Base-by-base conservation (phyloP, 2,797 vertebrate species). In the Threskiornis aethiopicus region DNA sequence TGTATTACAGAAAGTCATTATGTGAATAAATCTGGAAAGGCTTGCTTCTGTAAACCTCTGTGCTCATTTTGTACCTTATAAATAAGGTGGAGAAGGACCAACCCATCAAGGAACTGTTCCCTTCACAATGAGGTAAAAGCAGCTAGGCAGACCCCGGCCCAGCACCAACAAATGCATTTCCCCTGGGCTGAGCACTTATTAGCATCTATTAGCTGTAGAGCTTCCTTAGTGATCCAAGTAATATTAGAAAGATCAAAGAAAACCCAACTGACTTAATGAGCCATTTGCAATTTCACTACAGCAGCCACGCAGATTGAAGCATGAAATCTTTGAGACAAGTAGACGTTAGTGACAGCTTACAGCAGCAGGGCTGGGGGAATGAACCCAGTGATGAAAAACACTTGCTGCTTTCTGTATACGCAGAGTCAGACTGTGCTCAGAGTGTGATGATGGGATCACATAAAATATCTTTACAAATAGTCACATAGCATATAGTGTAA, bases 161-260 rank as follows among this genome's bases (percentile, higher is more conserved):
- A 83, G 8, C 49, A 46, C 37, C 25, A 29, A 76, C 28, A 90
- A 91, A 80, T 25, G 24, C 18, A 59, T 37, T 90, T 69, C 52
- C 54, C 65, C 37, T 28, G 10, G 31, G 39, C 44, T 79, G 91
- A 70, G 85, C 39, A 21, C 61, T 94, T 94, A 52, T 83, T 59
- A 89, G 18, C 55, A 76, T 28, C 41, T 95, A 95, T 95, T 96
- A 93, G 80, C 46, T 55, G 54, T 69, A 71, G 78, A 94, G 76
- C 95, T 97, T 92, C 33, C 79, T 76, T 44, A 88, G 72, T 90
- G 66, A 94, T 72, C 29, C 66, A 66, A 85, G 69, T 58, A 93
- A 91, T 65, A 46, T 71, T 61, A 96, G 67, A 90, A 93, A 93
- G 52, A 95, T 79, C 67, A 97, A 92, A 96, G 94, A 94, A 91